These are phyloP conservation scores for Geodia barretti DNA, from an alignment of 37 sponge, comb jelly and placozoan species.

Conservation along the genomic window DNA sequence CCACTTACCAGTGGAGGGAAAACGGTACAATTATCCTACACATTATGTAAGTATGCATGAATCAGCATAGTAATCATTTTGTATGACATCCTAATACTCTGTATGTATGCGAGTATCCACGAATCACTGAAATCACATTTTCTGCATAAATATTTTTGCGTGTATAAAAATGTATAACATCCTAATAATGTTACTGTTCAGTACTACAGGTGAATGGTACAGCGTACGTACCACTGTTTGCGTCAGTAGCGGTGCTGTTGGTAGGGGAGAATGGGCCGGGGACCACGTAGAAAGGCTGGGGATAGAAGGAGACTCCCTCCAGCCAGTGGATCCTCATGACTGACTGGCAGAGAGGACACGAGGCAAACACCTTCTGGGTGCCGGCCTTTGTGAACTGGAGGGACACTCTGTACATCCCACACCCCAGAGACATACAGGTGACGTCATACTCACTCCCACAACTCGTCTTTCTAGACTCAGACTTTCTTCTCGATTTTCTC, in stretches of 20 bases:
- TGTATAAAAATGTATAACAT: too few relatives aligned
- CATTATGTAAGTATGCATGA: too few relatives aligned
- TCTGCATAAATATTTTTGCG: too few relatives aligned
- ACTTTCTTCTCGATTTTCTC: too few relatives aligned
- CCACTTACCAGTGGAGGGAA: too few relatives aligned
- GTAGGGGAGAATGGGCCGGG: conserved; percentile 33
- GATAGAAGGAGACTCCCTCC: neutral
- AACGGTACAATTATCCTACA: too few relatives aligned
- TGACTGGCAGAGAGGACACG: conserved; percentile 56
- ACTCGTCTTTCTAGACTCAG: neutral
- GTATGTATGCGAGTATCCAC: too few relatives aligned
- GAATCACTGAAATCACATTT: too few relatives aligned
- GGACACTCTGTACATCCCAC: conserved; percentile 25
- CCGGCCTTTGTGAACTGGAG: conserved; percentile 18
- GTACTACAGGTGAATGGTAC: neutral
- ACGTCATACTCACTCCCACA: neutral
- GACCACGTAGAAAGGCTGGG: conserved; percentile 28
- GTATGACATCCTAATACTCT: too few relatives aligned
- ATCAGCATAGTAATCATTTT: too few relatives aligned
- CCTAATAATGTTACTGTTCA: too few relatives aligned
- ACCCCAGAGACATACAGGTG: conserved; percentile 17
- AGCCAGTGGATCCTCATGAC: conserved; percentile 35
- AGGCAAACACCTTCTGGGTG: conserved; percentile 27
- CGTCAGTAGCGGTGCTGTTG: conserved; percentile 10
- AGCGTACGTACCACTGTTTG: neutral